phyloP scores from a whole-genome alignment of 2,113 vertebrate species.

The Tragulus kanchil region DNA sequence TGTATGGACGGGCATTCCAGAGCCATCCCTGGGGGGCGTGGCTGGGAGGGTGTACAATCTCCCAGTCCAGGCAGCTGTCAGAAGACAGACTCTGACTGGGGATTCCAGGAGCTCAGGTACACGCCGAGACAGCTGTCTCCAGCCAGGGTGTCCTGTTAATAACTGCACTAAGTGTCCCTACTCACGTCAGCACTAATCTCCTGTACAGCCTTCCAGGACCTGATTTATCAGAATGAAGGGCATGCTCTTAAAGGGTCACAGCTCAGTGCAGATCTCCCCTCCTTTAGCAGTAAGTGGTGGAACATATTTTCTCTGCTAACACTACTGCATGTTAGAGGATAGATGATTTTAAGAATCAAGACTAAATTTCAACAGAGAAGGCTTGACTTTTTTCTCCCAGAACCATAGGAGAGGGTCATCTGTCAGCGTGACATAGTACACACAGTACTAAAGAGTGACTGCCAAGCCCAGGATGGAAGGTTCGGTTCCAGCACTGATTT shows the following conservation, averaged over 20 bases:
- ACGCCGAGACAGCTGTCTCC: neutral
- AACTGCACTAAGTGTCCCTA: conserved; percentile 22
- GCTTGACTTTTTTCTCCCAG: conserved; percentile 58
- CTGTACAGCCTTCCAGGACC: conserved; percentile 46
- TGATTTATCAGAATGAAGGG: conserved; percentile 81
- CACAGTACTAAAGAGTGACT: neutral
- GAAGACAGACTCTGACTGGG: neutral
- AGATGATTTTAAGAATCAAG: conserved; percentile 82
- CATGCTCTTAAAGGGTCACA: conserved; percentile 77
- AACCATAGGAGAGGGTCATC: conserved; percentile 52
- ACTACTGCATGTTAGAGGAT: conserved; percentile 77
- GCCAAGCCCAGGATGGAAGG: neutral
- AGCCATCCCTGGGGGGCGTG: neutral
- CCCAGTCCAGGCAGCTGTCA: neutral
- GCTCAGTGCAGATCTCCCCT: conserved; percentile 49
- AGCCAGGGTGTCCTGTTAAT: conserved; percentile 55
- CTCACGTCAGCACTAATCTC: conserved; percentile 52
- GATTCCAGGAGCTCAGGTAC: neutral
- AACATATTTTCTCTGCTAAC: conserved; percentile 84
- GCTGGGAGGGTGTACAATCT: neutral
- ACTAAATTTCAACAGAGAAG: conserved; percentile 78
- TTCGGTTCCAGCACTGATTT: neutral
- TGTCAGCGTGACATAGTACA: neutral
- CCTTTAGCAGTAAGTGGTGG: conserved; percentile 68
- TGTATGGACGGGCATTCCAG: neutral